Percentiles rank a stretch among this genome's conserved stretches.
Conservation (phyloP, 2,113 vertebrate genomes). For the Pleuronectes platessa region DNA sequence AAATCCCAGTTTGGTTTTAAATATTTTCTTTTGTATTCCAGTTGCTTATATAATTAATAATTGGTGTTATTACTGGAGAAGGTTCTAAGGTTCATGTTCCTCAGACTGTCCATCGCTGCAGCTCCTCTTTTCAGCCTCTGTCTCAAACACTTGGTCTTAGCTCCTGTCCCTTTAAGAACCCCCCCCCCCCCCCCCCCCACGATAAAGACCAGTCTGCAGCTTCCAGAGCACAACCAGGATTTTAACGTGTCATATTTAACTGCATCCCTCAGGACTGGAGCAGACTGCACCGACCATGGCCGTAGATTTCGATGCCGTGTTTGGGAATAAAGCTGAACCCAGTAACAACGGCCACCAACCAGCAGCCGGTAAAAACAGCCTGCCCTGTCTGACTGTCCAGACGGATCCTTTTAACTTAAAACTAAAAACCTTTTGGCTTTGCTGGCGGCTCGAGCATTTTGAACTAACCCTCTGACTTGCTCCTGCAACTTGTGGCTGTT, state of each 20-base stretch:
- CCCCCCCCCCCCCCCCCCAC: too few species aligned
- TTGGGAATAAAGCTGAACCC: slow-evolving; percentile 84
- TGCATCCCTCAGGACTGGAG: slow-evolving; percentile 80
- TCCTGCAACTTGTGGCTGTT: neutral
- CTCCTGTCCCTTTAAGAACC: too few species aligned
- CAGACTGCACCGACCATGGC: slow-evolving; percentile 82
- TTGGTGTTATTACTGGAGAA: too few species aligned
- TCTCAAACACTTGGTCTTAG: too few species aligned
- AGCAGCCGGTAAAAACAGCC: slow-evolving; percentile 82
- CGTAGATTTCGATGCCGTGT: slow-evolving; percentile 93
- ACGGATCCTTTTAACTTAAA: slow-evolving; percentile 29
- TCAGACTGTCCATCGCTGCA: too few species aligned
- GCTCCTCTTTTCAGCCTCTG: too few species aligned
- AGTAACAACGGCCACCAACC: slow-evolving; percentile 78
- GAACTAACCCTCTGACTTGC: slow-evolving; percentile 55
- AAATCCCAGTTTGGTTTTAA: slow-evolving; percentile 1
- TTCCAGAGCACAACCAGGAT: neutral
- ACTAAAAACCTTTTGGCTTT: slow-evolving; percentile 58
- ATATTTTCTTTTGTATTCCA: too few species aligned
- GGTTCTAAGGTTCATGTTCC: too few species aligned
- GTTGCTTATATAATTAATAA: too few species aligned
- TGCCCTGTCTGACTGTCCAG: slow-evolving; percentile 57
- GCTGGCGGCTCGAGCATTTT: slow-evolving; percentile 25
- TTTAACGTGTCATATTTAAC: slow-evolving; percentile 51
- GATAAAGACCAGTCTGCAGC: neutral